phyloP scores from a whole-genome alignment of 1,140 invertebrate species.

The Drosophila insularis region DNA sequence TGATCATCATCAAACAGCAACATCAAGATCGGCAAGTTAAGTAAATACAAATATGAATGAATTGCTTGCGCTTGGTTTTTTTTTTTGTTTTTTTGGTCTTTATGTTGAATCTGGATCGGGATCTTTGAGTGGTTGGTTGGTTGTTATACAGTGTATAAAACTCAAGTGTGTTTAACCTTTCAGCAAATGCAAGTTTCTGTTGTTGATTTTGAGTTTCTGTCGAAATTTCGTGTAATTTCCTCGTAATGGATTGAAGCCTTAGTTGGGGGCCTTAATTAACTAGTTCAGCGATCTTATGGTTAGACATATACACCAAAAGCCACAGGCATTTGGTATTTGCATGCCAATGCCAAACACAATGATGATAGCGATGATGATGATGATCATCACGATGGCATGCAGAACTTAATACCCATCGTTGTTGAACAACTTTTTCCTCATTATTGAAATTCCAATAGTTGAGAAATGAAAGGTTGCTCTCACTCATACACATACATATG shows the following conservation, averaged over 20 bases:
- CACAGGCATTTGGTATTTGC: slow-evolving; percentile 68
- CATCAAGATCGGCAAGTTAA: slow-evolving; percentile 60
- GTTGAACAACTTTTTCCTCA: slow-evolving; percentile 40
- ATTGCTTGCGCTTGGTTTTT: slow-evolving; percentile 51
- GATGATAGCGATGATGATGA: slow-evolving; percentile 10
- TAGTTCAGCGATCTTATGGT: slow-evolving; percentile 62
- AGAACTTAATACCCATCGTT: slow-evolving; percentile 55
- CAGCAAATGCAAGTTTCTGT: slow-evolving; percentile 47
- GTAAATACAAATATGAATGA: slow-evolving; percentile 81
- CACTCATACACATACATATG: neutral
- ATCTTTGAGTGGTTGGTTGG: slow-evolving; percentile 42
- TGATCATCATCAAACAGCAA: slow-evolving; percentile 46
- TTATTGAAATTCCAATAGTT: slow-evolving; percentile 55
- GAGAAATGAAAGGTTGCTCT: slow-evolving; percentile 5
- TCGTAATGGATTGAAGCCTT: slow-evolving; percentile 61
- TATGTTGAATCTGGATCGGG: slow-evolving; percentile 59
- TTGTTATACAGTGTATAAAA: slow-evolving; percentile 39
- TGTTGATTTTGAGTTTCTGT: slow-evolving; percentile 1
- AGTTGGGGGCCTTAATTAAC: slow-evolving; percentile 69
- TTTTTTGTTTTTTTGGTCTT: neutral
- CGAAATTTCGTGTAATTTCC: slow-evolving; percentile 55
- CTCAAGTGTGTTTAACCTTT: slow-evolving; percentile 62
- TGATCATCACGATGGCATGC: slow-evolving; percentile 32
- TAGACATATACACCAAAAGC: slow-evolving; percentile 54
- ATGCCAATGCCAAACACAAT: slow-evolving; percentile 35